Percentiles rank a stretch among this genome's conserved stretches.
Conservation (phyloP, 2,113 vertebrate genomes). For the Dasyurus viverrinus region DNA sequence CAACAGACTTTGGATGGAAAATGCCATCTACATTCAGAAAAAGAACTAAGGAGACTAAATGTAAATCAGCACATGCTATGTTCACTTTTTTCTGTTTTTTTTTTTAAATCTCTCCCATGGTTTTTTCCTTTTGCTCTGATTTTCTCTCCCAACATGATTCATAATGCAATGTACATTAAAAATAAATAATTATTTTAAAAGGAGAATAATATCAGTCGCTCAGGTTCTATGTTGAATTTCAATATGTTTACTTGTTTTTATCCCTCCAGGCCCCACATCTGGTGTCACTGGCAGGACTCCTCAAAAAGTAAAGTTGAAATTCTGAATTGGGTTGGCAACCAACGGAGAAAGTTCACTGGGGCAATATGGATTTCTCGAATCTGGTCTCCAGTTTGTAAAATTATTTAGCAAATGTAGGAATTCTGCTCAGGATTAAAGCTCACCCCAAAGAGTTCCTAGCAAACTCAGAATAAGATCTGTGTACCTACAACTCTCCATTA, state of each 20-base stretch:
- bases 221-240: not conserved
- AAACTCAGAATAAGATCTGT: not conserved
- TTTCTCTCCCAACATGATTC: too few species aligned
- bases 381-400: not conserved
- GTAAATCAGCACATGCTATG: too few species aligned
- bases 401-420: not conserved
- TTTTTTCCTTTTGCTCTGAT: too few species aligned
- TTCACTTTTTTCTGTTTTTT: too few species aligned
- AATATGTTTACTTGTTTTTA: not conserved
- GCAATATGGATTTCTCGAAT: not conserved
- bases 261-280: not conserved
- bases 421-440: not conserved
- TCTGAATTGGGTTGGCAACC: not conserved
- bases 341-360: not conserved
- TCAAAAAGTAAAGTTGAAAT: constrained; percentile 35
- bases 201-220: not conserved
- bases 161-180: too few species aligned
- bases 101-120: too few species aligned
- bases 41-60: too few species aligned
- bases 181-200: too few species aligned
- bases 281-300: not conserved
- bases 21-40: too few species aligned
- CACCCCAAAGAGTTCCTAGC: not conserved
- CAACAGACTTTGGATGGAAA: too few species aligned
- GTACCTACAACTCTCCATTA: not conserved